These are phyloP conservation scores for Stichopus chloronotus DNA, from an alignment of 35 echinoderm and acorn worm genomes.

Conservation along the genomic window DNA sequence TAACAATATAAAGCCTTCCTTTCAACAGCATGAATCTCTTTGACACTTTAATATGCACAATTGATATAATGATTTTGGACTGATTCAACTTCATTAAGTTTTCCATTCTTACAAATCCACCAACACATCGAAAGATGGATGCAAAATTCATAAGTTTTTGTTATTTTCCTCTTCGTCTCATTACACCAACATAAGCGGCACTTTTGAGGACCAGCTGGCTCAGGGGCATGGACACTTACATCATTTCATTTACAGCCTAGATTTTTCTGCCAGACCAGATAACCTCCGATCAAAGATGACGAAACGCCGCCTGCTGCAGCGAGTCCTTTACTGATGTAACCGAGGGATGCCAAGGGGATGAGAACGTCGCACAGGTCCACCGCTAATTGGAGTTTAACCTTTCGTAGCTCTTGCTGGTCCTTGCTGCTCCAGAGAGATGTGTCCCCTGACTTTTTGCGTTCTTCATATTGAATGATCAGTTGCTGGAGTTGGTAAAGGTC, in stretches of 20 bases:
- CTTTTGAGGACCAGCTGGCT: too few relatives aligned
- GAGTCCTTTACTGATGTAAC: slow-evolving; percentile 77
- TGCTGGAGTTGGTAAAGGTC: slow-evolving; percentile 81
- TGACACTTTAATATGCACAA: too few relatives aligned
- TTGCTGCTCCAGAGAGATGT: slow-evolving; percentile 5
- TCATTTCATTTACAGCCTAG: slow-evolving; percentile 52
- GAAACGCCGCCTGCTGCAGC: slow-evolving; percentile 78
- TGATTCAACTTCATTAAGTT: too few relatives aligned
- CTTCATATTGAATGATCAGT: slow-evolving; percentile 54
- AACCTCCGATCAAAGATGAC: slow-evolving; percentile 66
- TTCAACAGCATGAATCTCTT: too few relatives aligned
- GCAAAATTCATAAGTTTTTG: too few relatives aligned
- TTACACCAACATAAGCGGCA: too few relatives aligned
- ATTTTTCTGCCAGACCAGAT: slow-evolving; percentile 77
- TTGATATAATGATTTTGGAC: too few relatives aligned
- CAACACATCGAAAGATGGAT: too few relatives aligned
- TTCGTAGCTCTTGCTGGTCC: slow-evolving; percentile 47
- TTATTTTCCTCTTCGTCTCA: too few relatives aligned
- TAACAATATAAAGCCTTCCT: too few relatives aligned
- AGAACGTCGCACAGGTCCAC: slow-evolving; percentile 72
- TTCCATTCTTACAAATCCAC: too few relatives aligned
- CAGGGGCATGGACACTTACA: neutral
- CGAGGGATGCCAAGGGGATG: slow-evolving; percentile 75
- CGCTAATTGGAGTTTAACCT: slow-evolving; percentile 65
- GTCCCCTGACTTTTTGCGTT: slow-evolving; percentile 63